Conservation (phyloP, 1,140 invertebrate genomes). For the Thereuonema tuberculata region DNA sequence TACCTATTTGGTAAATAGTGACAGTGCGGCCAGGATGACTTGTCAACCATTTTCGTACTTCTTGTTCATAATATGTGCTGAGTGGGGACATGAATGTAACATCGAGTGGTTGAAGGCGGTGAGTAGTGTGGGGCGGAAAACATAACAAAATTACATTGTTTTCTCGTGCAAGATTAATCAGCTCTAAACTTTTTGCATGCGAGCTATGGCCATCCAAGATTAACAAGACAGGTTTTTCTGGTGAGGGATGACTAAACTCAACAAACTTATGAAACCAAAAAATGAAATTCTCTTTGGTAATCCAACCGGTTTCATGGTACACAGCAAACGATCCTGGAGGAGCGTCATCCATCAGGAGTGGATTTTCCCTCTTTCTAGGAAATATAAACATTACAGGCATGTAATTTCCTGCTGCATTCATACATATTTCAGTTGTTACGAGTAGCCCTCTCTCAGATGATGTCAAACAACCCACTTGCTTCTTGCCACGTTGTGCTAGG, state of each 20-base stretch:
- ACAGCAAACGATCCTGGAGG: not conserved
- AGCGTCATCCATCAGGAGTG: not conserved
- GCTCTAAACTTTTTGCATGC: slow-evolving; percentile 29
- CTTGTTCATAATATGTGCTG: slow-evolving; percentile 26
- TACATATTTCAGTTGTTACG: not conserved
- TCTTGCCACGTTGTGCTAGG: not conserved
- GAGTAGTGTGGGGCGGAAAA: slow-evolving; percentile 30
- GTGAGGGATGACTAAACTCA: slow-evolving; percentile 12
- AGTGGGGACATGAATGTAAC: slow-evolving; percentile 28
- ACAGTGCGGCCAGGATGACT: slow-evolving; percentile 10
- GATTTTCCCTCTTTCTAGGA: not conserved
- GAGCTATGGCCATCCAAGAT: slow-evolving; percentile 29
- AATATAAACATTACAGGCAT: slow-evolving; percentile 11
- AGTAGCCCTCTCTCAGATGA: not conserved
- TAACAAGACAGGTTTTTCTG: slow-evolving; percentile 24
- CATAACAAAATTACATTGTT: slow-evolving; percentile 27
- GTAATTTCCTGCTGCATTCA: slow-evolving; percentile 1
- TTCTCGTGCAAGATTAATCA: slow-evolving; percentile 25
- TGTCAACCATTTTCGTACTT: slow-evolving; percentile 23
- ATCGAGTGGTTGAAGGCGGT: slow-evolving; percentile 31
- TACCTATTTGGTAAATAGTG: not conserved
- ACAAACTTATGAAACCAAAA: slow-evolving; percentile 29
- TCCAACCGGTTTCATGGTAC: slow-evolving; percentile 2
- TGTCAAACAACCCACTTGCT: not conserved
- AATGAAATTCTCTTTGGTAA: slow-evolving; percentile 17